Conservation (phyloP, 1,140 invertebrate species). For the Triops longicaudatus region DNA sequence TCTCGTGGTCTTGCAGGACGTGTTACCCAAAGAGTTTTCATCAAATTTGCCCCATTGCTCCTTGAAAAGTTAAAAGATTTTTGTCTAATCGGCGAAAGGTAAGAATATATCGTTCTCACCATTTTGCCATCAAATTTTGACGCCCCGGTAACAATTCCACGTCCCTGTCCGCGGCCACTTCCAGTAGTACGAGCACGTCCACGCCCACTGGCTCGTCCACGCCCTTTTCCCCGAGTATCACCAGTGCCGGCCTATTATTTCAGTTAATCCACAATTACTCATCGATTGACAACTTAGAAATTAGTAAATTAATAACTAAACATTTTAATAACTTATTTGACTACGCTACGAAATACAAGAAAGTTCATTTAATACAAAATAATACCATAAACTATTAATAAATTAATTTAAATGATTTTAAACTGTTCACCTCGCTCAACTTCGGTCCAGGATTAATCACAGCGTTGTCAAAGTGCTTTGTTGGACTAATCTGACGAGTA, state of each 20-base stretch:
- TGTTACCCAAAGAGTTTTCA: neutral
- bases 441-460: neutral
- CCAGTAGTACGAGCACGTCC: neutral
- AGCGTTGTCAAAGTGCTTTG: neutral
- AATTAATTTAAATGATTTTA: too few species aligned
- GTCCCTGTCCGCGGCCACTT: neutral
- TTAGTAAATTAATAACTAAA: too few species aligned
- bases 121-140: too few species aligned
- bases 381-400: too few species aligned
- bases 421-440: too few species aligned
- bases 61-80: neutral
- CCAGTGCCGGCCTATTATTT: neutral
- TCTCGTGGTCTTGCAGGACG: neutral
- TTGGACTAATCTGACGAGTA: neutral
- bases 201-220: neutral
- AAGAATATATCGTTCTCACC: too few species aligned
- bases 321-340: too few species aligned
- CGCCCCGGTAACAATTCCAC: neutral
- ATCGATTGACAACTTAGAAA: too few species aligned
- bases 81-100: too few species aligned
- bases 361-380: too few species aligned
- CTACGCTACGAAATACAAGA: too few species aligned
- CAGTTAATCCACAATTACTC: too few species aligned
- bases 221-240: neutral
- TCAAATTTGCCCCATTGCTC: neutral